These are phyloP conservation scores for Grallaria varia DNA, from an alignment of 2,113 vertebrate genomes.

Conservation along the genomic window DNA sequence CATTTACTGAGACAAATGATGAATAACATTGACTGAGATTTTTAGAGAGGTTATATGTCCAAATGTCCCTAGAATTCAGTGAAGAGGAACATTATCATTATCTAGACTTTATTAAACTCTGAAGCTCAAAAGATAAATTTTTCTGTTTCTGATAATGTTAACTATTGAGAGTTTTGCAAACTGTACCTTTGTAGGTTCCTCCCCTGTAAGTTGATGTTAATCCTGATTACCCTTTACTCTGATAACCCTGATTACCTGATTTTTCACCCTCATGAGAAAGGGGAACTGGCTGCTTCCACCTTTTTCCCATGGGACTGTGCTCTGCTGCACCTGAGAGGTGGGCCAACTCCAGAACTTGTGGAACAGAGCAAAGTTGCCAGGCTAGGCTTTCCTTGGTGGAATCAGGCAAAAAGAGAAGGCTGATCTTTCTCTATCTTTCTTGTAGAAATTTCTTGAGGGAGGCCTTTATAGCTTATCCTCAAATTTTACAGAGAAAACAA, in stretches of 20 bases:
- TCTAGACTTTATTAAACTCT: conserved; percentile 13
- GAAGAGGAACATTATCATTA: conserved; percentile 20
- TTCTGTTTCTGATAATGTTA: background rate
- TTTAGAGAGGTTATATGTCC: conserved; percentile 1
- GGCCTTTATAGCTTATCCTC: background rate
- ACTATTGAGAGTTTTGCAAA: background rate
- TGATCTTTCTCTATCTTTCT: background rate
- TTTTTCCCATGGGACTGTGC: background rate
- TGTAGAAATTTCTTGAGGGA: background rate
- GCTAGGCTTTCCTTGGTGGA: background rate
- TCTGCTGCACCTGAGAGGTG: background rate
- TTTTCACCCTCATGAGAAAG: background rate
- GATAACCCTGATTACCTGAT: background rate
- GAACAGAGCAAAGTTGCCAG: background rate
- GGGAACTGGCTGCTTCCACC: background rate
- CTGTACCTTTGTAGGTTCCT: background rate
- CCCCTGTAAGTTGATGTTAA: background rate
- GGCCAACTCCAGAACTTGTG: background rate
- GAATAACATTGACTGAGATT: conserved; percentile 12
- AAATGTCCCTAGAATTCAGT: conserved; percentile 23
- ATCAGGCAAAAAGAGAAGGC: background rate
- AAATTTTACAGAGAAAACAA: background rate
- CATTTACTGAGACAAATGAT: conserved; percentile 38
- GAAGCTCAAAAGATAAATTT: background rate
- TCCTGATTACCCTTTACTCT: background rate